Percentiles rank a stretch among this genome's conserved stretches.
These are phyloP conservation scores for Trilocha varians DNA, from an alignment of 2,888 invertebrate genomes.

Conservation along the genomic window DNA sequence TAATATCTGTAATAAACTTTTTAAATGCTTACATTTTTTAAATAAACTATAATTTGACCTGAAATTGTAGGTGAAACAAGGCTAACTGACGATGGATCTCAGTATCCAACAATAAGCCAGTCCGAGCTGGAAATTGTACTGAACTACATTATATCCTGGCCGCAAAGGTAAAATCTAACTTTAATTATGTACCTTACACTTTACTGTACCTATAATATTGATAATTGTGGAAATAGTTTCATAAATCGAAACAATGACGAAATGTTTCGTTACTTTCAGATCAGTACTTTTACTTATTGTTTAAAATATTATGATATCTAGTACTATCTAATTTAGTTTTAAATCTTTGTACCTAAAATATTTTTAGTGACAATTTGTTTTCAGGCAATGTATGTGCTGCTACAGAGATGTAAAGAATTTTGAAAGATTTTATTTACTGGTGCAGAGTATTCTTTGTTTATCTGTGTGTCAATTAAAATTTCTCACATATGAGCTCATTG, in stretches of 20 bases:
- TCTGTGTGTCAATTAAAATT: conserved; percentile 87
- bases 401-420: conserved; percentile 94
- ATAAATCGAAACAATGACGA: neutral
- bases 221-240: neutral
- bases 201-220: too few species aligned
- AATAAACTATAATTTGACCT: conserved; percentile 6
- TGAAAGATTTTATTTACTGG: conserved; percentile 90
- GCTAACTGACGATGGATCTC: conserved; percentile 83
- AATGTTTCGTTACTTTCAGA: neutral
- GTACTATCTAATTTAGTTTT: neutral
- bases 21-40: conserved; percentile 6
- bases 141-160: conserved; percentile 91
- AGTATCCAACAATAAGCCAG: conserved; percentile 81
- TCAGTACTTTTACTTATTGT: neutral
- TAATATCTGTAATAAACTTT: conserved; percentile 5
- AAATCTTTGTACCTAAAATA: neutral
- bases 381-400: conserved; percentile 95
- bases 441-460: conserved; percentile 88
- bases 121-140: conserved; percentile 88
- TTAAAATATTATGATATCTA: neutral
- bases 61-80: conserved; percentile 85
- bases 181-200: too few species aligned
- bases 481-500: conserved; percentile 74
- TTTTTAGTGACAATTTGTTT: conserved; percentile 43
- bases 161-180: conserved; percentile 88